Evolutionary conservation across 2,113 vertebrate genomes (phyloP).

Genomic region (Sceloporus tristichus): DNA sequence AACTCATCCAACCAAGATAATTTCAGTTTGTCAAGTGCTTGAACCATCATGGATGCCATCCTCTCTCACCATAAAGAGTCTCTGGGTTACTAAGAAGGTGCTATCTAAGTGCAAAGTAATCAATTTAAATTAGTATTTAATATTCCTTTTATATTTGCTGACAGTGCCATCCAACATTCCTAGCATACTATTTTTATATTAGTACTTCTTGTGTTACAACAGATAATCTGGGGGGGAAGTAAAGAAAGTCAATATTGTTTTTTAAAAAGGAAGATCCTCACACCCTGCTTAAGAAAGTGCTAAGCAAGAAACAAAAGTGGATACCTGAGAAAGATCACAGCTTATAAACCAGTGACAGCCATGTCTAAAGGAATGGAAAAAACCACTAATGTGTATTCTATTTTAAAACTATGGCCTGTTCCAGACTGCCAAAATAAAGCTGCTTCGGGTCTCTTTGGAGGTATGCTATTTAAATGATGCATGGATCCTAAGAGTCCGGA

Average conservation of each 20-base stretch:
- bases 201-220: neutral
- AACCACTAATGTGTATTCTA: constrained; percentile 15
- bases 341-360: constrained; percentile 52
- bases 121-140: neutral
- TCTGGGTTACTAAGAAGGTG: constrained; percentile 55
- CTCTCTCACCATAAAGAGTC: neutral
- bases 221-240: constrained; percentile 21
- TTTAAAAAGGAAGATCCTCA: too few species aligned
- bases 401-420: too few species aligned
- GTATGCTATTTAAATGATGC: too few species aligned
- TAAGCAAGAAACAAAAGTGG: constrained; percentile 56
- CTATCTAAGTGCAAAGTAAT: constrained; percentile 62
- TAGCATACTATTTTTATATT: neutral
- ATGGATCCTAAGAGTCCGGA: too few species aligned
- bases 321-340: constrained; percentile 68
- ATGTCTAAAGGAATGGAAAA: constrained; percentile 7
- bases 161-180: neutral
- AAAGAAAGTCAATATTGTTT: neutral
- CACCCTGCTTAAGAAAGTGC: constrained; percentile 51
- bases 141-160: neutral
- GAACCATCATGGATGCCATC: accelerated
- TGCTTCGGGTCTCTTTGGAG: too few species aligned
- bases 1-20: neutral
- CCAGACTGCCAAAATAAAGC: too few species aligned
- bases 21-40: neutral